Base-by-base conservation (phyloP, 2,888 invertebrate species). In the Pteria penguin region DNA sequence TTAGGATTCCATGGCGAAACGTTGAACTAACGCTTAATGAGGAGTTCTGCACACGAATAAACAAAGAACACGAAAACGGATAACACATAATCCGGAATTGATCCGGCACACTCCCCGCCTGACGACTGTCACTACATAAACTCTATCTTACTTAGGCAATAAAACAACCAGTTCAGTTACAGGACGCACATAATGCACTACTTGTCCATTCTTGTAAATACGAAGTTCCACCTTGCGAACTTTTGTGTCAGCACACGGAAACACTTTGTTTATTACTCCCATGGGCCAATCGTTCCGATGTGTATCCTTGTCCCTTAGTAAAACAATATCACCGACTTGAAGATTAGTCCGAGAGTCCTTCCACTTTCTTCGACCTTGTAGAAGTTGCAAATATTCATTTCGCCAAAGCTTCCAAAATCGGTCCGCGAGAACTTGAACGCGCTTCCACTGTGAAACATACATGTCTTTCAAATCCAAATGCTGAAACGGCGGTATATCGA, bases 231-330 rank as follows among this genome's bases (percentile, higher is more conserved):
- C 22, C 45, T 65, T 65, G 36, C 65, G 36, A 2, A 65, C 45
- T 36, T 65, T 65, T 14, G 11, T 58, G 32, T 79, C 81, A 1
- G 61, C 24, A 65, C 74, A 63, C 4, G 76, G 72, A 31, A 76
- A 74, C 1, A 58, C 63, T 22, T 68, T 18, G 2, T n/a, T 52
- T 1, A 81, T 63, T n/a, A 60, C 26, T 5, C 70, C 82, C 11
- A 81, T 54, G 22, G 69, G 71, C 81, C 79, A 81, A n/a, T 72
- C n/a, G 60, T 72, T 75, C 31, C 79, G 24, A 27, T 14, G 32
- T 18, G 57, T 29, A 18, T 68, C 54, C 24, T 76, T 57, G 3
- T 80, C 82, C 45, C 60, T 70, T 26, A 80, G 22, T 18, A 79
- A 52, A 5, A 79, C 76, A 66, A 82, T 55, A 61, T 80, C 76